Evolutionary conservation across 1,140 invertebrate genomes (phyloP).

Genomic region (Camponotus pennsylvanicus): DNA sequence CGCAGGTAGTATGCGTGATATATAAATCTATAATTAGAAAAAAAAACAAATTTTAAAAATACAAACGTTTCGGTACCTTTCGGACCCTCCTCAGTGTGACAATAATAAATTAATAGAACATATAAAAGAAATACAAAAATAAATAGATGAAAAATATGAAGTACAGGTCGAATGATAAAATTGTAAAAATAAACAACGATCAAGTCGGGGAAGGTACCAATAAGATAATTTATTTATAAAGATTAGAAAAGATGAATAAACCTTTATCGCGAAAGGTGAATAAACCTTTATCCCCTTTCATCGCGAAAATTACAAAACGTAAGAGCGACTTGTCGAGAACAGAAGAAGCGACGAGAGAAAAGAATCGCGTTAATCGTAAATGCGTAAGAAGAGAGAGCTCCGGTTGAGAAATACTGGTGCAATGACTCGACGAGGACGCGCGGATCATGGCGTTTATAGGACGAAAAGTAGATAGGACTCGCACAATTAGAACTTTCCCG

Average conservation of each 20-base stretch:
- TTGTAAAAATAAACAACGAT: too few relatives aligned
- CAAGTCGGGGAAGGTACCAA: too few relatives aligned
- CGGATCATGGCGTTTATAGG: background rate
- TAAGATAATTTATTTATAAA: slow-evolving; percentile 40
- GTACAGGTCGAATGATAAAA: too few relatives aligned
- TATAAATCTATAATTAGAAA: too few relatives aligned
- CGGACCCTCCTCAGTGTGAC: too few relatives aligned
- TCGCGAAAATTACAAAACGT: slow-evolving; percentile 27
- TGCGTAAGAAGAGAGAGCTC: background rate
- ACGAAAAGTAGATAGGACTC: slow-evolving; percentile 31
- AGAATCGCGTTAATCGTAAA: slow-evolving; percentile 38
- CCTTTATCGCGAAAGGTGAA: slow-evolving; percentile 68
- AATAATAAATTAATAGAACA: too few relatives aligned
- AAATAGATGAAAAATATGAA: too few relatives aligned
- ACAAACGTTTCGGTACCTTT: too few relatives aligned
- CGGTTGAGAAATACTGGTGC: slow-evolving; percentile 11
- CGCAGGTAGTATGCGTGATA: too few relatives aligned
- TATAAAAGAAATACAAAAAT: too few relatives aligned
- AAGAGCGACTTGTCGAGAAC: background rate
- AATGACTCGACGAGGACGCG: slow-evolving; percentile 1
- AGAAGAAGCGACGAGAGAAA: background rate
- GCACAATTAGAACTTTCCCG: slow-evolving; percentile 29
- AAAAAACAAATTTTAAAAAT: too few relatives aligned
- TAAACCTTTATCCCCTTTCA: slow-evolving; percentile 75
- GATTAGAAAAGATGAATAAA: slow-evolving; percentile 59